Base-by-base conservation (phyloP, 2,113 vertebrate species). In the Piaya cayana region DNA sequence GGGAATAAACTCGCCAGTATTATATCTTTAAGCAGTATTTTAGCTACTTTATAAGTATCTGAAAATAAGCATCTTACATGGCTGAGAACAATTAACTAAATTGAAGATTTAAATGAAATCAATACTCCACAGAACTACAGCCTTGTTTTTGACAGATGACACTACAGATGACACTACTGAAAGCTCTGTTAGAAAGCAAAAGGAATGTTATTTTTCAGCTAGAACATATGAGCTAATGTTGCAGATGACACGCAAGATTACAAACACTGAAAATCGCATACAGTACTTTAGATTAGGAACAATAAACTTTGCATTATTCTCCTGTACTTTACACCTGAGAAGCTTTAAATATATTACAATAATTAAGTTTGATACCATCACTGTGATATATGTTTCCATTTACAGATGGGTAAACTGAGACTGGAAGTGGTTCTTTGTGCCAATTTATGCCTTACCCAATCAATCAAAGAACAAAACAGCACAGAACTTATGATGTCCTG, bases 131-230 rank as follows among this genome's bases (percentile, higher is more conserved):
- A 93, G 65, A 94, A 92, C 36, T 56, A 36, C 43, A 96, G 67
- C 21, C 59, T 94, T 86, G 42, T n/a, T 93, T 93, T 26, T 67
- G 60, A 70, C 2, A 8, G 88, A 77, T 50, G 68, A 83, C 52
- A 67, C 47, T 76, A 70, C 2, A 9, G 88, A 77, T 50, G 68
- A 83, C 52, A 67, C 47, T 76, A 63, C 47, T 77, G 65, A 88
- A 93, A 86, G 43, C 50, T 92, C 87, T 93, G 68, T 90, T 83
- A 94, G 88, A 93, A 93, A 92, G 90, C 58, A 90, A 80, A 91
- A 67, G 74, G 52, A 93, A 86, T 39, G 47, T 52, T 80, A 10
- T 70, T 90, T 94, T 94, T 90, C 68, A 94, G 59, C 59, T 84
- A 89, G 62, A 89, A 75, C 18, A 7, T 22, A 30, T 50, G 21